Base-by-base conservation (phyloP, 2,113 vertebrate genomes). In the Benitochromis conjunctus region DNA sequence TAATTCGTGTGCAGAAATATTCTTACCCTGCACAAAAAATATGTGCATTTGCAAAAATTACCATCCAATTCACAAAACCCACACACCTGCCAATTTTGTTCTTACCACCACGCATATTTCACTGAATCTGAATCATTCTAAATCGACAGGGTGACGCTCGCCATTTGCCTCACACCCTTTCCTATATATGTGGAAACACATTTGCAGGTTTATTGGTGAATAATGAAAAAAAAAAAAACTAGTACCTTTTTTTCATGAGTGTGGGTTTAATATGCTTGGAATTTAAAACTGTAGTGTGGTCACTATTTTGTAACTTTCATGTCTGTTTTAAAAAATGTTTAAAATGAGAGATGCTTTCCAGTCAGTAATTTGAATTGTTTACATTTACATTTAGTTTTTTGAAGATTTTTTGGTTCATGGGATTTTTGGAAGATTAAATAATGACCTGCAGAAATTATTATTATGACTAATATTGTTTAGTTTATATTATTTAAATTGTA, bases 241-340 rank as follows among this genome's bases (percentile, higher is more conserved):
- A 18, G 48, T 6, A 7, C 34, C 6, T 10, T 55, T 43, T 74
- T 29, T 48, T 12, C 43, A 76, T 0, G 1, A 51, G 18, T 51
- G 16, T 29, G 69, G 19, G 19, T 51, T 31, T 76, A 12, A 51
- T 76, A 12, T 48, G 43, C 4, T 51, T 4, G 1, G 5, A 24
- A 76, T 8, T 76, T 51, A 51, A 51, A 76, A 51, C 43, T 51
- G 18, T 51, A 48, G 16, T 31, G 29, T 48, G 43, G 43, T 74
- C 24, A 48, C 43, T 74, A 51, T 31, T 5, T 29, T 74, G 24
- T 48, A 51, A 48, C 48, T 51, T n/a, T n/a, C 2, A 9, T 54
- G 19, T 54, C 51, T 53, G 18, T 53, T 53, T 53, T 53, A 46
- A 21, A 24, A 18, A 16, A 0, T 5, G 26, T 46, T 48, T 26